Evolutionary conservation across 2,888 invertebrate genomes (phyloP), one percentile per base, ranked within the genome.

Genomic region (Schrankia costaestrigalis): DNA sequence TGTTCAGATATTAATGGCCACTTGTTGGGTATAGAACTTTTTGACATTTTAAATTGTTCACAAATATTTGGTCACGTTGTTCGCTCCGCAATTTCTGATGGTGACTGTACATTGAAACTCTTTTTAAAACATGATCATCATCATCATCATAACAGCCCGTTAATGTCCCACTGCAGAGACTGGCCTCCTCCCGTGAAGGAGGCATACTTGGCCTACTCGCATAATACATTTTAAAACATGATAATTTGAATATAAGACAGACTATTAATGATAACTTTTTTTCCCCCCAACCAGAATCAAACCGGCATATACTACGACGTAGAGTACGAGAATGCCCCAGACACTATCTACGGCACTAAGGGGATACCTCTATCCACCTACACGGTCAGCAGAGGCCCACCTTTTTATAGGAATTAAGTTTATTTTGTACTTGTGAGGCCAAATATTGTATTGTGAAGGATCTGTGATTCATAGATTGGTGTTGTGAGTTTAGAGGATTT

Each of bases 241-340:
- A 17, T 17, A 17, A 3, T 5, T 5, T 5, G 7, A 5, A 3
- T 7, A 17, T 17, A 17, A 7, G 4, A 17, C 4, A 5, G 17
- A 7, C 4, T 5, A 7, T 5, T 17, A 17, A 17, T 5, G 17
- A 17, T 17, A 17, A 17, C 7, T 21, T 21, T 24, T 12, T 24
- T 24, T 13, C 8, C 7, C 26, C 21, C 25, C 11, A n/a, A n/a
- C n/a, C 85, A 96, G 96, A 95, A 95, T 77, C 95, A 95, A 89
- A 95, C 93, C 53, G 95, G 95, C 30, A 95, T 96, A 56, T 96
- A 96, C 77, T 96, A 96, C 66, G 96, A 96, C 65, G 95, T 96
- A 14, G 96, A 96, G 48, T 95, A 95, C 60, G 95, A 95, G 65
- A 91, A 91, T 59, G 88, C 90, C 8, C 89, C 89, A 1, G 91